A percentile compares a stretch with the other conserved stretches of the same genome.
These are phyloP conservation scores for Plecturocebus donacophilus DNA, from an alignment of 2,113 vertebrate species.

Conservation along the genomic window DNA sequence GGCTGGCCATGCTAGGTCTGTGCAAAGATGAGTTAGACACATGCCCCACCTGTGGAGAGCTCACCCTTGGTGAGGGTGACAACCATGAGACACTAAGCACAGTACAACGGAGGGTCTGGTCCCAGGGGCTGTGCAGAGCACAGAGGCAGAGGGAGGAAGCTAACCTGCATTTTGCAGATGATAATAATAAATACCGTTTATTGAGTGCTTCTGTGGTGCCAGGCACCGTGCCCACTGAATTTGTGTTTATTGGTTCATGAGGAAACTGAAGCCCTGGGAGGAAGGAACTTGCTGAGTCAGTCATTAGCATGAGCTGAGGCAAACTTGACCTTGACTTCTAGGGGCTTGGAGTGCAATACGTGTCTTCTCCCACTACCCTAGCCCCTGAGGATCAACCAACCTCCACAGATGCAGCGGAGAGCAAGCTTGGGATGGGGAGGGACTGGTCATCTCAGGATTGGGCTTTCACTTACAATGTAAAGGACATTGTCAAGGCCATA, in stretches of 20 bases:
- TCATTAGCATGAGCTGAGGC: not conserved
- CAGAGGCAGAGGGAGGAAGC: not conserved
- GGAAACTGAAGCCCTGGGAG: not conserved
- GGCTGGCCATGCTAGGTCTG: not conserved
- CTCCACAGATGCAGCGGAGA: not conserved
- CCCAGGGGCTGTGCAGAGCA: not conserved
- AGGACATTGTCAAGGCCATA: not conserved
- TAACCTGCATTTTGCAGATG: not conserved
- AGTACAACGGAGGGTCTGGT: not conserved
- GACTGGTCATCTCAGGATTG: not conserved
- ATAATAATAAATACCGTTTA: not conserved
- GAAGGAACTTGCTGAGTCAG: not conserved
- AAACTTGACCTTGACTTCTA: not conserved
- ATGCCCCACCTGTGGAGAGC: fast-evolving
- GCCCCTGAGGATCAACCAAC: not conserved
- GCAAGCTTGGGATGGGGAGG: not conserved
- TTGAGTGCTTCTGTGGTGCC: not conserved
- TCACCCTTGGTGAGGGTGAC: not conserved
- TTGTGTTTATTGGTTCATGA: not conserved
- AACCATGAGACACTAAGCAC: not conserved
- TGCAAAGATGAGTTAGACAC: not conserved
- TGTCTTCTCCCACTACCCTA: not conserved
- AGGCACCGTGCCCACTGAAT: not conserved
- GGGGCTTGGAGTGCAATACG: not conserved
- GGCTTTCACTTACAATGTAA: not conserved